Evolutionary conservation across 2,113 vertebrate species (phyloP).

Genomic region (Speoplatyrhinus poulsoni): DNA sequence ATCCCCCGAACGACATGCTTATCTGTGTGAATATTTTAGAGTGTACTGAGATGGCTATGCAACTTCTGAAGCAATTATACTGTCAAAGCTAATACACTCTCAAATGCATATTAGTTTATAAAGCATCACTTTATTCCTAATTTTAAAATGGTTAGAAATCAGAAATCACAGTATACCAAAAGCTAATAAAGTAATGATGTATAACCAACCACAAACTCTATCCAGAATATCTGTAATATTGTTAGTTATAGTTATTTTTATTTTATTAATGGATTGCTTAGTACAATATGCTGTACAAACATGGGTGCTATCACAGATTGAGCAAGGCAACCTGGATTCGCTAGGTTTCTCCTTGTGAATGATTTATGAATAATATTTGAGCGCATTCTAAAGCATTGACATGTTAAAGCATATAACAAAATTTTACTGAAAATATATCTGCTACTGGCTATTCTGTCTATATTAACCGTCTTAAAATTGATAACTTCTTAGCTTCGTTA

Average conservation of each 20-base stretch:
- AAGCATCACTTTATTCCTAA: background rate
- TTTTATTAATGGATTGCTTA: no score
- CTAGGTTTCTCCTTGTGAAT: no score
- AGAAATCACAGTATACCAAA: background rate
- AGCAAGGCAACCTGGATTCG: no score
- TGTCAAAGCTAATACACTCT: background rate
- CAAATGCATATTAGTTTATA: background rate
- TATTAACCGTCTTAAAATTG: background rate
- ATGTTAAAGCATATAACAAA: background rate
- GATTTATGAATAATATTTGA: no score
- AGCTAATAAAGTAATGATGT: no score
- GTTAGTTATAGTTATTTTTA: no score
- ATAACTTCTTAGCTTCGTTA: conserved; percentile 1
- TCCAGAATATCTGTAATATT: no score
- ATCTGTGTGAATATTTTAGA: background rate
- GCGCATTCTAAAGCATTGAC: no score
- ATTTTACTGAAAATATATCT: background rate
- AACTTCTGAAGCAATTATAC: background rate
- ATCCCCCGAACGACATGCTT: background rate
- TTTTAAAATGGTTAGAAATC: background rate
- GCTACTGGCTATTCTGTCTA: background rate
- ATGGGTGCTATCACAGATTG: no score
- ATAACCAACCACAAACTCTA: no score
- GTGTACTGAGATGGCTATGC: conserved; percentile 6
- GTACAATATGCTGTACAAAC: no score